Evolutionary conservation across 2,888 invertebrate genomes (phyloP), one percentile per base, ranked within the genome.

Genomic region (Poecilus cupreus): DNA sequence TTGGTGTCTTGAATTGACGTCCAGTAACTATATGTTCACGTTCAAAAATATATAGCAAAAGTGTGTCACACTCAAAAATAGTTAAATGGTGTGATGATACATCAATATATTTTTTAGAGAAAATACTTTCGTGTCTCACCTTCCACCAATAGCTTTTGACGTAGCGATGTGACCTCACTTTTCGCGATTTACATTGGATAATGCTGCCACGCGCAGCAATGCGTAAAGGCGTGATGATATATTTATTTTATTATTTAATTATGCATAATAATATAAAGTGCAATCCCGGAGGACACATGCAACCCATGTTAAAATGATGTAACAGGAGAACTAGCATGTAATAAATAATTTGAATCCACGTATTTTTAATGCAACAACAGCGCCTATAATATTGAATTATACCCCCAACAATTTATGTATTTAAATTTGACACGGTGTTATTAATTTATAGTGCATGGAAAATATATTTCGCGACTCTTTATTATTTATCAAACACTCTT

Each of bases 371-470:
- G 64, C 16, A 10, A 1, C 37, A 37, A 6, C 32, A 37, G 11
- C 26, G 60, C n/a, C 20, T 32, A 20, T 32, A 74, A 74, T 74
- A 74, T 49, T 51, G 11, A 74, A 51, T 64, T 64, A 64, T 64
- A n/a, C 16, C 18, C 1, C 1, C 32, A 64, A 32, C 26, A 64
- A 64, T 74, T 74, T 74, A 74, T 74, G 49, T 51, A 74, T 74
- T 49, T 32, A 74, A 74, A 74, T 74, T 51, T 74, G 74, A 74
- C 74, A 74, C 49, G 24, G 16, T 51, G 51, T 26, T 32, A 51
- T 74, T 74, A 74, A 74, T 74, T 74, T 74, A 74, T 74, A 68
- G 46, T 49, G 32, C 26, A 74, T 51, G 74, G 26, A 74, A 74
- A 74, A 74, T 51, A 72, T 43, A 72, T 72, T 60, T 74, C 39